Base-by-base conservation (phyloP, 37 sponge, comb jelly and placozoan genomes). In the Halisarca cf. caerulea region DNA sequence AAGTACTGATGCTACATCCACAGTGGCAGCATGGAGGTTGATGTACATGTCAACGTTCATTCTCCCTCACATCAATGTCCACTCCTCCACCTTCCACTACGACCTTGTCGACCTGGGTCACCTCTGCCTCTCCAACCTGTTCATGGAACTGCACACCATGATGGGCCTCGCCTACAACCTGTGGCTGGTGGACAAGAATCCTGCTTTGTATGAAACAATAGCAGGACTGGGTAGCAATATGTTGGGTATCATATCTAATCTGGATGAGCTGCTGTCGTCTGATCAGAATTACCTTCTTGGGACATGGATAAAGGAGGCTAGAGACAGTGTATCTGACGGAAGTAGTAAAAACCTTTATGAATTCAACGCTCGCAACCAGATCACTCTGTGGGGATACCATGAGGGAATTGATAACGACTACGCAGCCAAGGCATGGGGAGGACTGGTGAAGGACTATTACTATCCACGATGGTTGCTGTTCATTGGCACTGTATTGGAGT, bases 21-120 rank as follows among this genome's bases (percentile, higher is more conserved):
- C 58, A 17, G 82, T 61, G 40, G 38, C 18, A 11, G 82, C 82
- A 0, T 59, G 60, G 60, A 23, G 27, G 41, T n/a, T 59, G 23
- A 41, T 81, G 62, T 81, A 25, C 62, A 21, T 27, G 20, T 58
- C 62, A 3, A 14, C 38, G 34, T 3, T 33, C 40, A 59, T 23
- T 59, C 14, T 15, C 1, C 79, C 66, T 23, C 64, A 62, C 30
- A 40, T 40, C 45, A 40, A 74, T 7, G 11, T 44, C 9, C 0
- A 24, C 1, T 3, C 7, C 1, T n/a, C 38, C 21, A 80, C 81
- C 38, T 84, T 71, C 36, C 84, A 43, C 25, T 88, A 88, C 69
- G 88, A 88, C 58, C 24, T 88, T 17, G 88, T 88, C 5, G 88
- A 88, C 34, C 51, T 88, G 11, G 59, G 60, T 17, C 83, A 83